Base-by-base conservation (phyloP, 2,888 invertebrate species). In the Stratiomys singularior region DNA sequence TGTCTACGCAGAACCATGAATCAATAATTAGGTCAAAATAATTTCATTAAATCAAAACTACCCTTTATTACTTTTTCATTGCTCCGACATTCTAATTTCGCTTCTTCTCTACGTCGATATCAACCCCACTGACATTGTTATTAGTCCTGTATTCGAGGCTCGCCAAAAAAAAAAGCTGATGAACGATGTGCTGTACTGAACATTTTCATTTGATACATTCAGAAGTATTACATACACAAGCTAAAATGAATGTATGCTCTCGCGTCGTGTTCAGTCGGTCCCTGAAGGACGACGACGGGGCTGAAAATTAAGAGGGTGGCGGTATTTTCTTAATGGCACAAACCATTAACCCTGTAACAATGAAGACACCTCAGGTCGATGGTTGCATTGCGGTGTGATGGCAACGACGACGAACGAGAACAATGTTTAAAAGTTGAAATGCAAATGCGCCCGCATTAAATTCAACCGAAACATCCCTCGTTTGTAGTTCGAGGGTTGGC, bases 1-100 rank as follows among this genome's bases (percentile, higher is more conserved):
- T 52, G 52, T 18, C 52, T 13, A 52, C 52, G 18, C 18, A 4
- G 52, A 4, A 52, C n/a, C 37, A 37, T 52, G 52, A 3, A 37
- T 37, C 66, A 21, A 66, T 66, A 66, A 66, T 66, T 66, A 66
- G 66, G 66, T 66, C 66, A 66, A 37, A 66, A 66, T 66, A 18
- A 66, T 37, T 66, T 66, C 37, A 66, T 66, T 18, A 66, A 66
- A 30, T 37, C 66, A 37, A 63, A 63, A 27, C 37, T 30, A 66
- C 66, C 66, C 66, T 66, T 66, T 37, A 27, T 66, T 66, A 66
- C 64, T 28, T 30, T n/a, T 66, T 66, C 18, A 66, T 66, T 37
- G 37, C 66, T 37, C 27, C 21, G 23, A 27, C 25, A 25, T 28
- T 63, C 25, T 37, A 37, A 66, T 66, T 37, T 28, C 11, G 28